A percentile compares a stretch with the other conserved stretches of the same genome.
Conservation (phyloP, 2,797 vertebrate genomes). For the Bryconaethiops microstoma region DNA sequence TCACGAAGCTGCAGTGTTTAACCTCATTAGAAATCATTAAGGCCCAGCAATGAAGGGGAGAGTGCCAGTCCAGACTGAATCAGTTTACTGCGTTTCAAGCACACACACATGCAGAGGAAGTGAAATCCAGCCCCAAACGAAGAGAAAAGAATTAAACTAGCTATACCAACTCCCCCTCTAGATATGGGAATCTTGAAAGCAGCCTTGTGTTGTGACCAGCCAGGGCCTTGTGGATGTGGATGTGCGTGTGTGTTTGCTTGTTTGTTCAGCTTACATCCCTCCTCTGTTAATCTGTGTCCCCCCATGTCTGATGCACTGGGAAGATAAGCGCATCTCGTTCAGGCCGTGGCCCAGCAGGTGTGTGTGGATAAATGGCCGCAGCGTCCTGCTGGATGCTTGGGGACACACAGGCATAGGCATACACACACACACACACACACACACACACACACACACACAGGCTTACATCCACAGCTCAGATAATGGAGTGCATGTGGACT, state of each 20-base stretch:
- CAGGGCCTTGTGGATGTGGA: constrained; percentile 43
- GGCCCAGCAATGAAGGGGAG: constrained; percentile 64
- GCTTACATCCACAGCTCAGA: constrained; percentile 42
- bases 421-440: constrained; percentile 24
- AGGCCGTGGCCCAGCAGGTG: constrained; percentile 68
- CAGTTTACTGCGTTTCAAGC: constrained; percentile 67
- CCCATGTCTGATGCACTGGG: constrained; percentile 60
- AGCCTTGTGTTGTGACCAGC: constrained; percentile 47
- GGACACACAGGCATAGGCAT: constrained; percentile 50
- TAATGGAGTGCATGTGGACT: constrained; percentile 66
- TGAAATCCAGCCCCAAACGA: constrained; percentile 60
- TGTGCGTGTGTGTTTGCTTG: constrained; percentile 59
- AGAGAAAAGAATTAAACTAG: not conserved
- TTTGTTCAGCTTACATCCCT: constrained; percentile 47
- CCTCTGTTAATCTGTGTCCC: constrained; percentile 63
- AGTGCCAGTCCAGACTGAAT: constrained; percentile 65
- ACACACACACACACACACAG: constrained; percentile 17
- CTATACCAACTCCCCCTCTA: constrained; percentile 62
- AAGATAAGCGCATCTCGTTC: constrained; percentile 64
- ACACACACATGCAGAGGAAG: constrained; percentile 60
- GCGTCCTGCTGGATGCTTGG: constrained; percentile 66
- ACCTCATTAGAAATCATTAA: constrained; percentile 80
- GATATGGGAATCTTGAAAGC: constrained; percentile 59
- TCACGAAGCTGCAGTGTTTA: constrained; percentile 70
- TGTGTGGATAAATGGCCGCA: constrained; percentile 69